Base-by-base conservation (phyloP, 2,113 vertebrate species). In the Ophiodon elongatus region DNA sequence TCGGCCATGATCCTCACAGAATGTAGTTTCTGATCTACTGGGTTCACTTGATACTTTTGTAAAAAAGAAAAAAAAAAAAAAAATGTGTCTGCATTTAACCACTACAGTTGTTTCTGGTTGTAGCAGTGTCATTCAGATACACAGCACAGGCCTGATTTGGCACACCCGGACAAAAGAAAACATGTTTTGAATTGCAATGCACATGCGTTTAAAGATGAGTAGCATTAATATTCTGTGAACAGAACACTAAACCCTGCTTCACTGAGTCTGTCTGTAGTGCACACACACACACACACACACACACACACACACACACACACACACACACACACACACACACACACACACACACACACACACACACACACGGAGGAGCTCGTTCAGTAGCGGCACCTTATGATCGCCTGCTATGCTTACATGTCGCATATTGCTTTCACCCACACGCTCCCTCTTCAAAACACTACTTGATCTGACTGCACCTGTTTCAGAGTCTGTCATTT, bases 201-300 rank as follows among this genome's bases (percentile, higher is more conserved):
- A 50, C 71, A 69, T 69, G 67, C 17, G 33, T 50, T 72, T 70
- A 79, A 90, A 82, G 71, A 83, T 57, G 77, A 77, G 68, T 52
- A 56, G 57, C 78, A 76, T 91, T 90, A 62, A 67, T 73, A 83
- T 80, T 85, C 70, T 77, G 45, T 66, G 81, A 90, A 62, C 74
- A 75, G 43, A 62, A 37, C 63, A 70, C 27, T 72, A 72, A 65
- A 84, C 35, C 63, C 66, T 29, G 39, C 85, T 66, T 78, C 70
- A 19, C 35, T 0, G 59, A 79, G 72, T 86, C 60, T 25, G 27
- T 59, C 64, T 80, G 47, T 50, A 23, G 76, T 80, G 73, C 19
- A 50, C 45, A 50, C 47, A 50, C 17, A 21, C 17, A 50, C 52
- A 54, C 52, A 54, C 21, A 54, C 52, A 54, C 52, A 54, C 21